Base-by-base conservation (phyloP, 2,797 vertebrate species). In the Fundulus diaphanus region DNA sequence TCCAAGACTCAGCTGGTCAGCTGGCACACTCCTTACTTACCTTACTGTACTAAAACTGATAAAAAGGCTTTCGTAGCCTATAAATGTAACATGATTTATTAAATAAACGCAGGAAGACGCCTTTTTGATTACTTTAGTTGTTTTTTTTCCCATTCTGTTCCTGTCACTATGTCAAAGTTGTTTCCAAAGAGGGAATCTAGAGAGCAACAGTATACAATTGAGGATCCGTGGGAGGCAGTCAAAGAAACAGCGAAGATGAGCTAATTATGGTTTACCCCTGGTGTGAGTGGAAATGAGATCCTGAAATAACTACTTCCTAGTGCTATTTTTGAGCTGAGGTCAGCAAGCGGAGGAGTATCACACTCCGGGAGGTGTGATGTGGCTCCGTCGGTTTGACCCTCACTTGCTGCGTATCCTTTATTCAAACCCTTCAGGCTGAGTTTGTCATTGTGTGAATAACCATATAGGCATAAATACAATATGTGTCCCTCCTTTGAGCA, bases 281-380 rank as follows among this genome's bases (percentile, higher is more conserved):
- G 81, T 89, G 93, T 77, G 90, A 83, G 87, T 92, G 92, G 91
- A 93, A 93, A 93, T 93, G 84, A 93, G 85, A 75, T 92, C 89
- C 87, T 74, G 78, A 92, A 93, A 93, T 94, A 93, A 90, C 86
- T 29, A 92, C 87, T 92, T 93, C 93, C 91, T 92, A 90, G 90
- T 91, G 92, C 93, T 94, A 94, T 93, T 94, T n/a, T 93, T 90
- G 83, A 92, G 90, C 87, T 85, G 78, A 92, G 91, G 91, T 94
- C 92, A 93, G 91, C 80, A 78, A 66, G 90, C 83, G 89, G 92
- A 92, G 89, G 90, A 91, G 88, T 88, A 91, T 44, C 3, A 29
- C 92, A 89, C 16, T 70, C 83, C 83, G 90, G 74, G 86, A 92
- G 90, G 85, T 88, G 92, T 71, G 85, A 93, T 89, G 80, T 86